Conservation (phyloP, 2,113 vertebrate genomes). For the Clarias gariepinus region DNA sequence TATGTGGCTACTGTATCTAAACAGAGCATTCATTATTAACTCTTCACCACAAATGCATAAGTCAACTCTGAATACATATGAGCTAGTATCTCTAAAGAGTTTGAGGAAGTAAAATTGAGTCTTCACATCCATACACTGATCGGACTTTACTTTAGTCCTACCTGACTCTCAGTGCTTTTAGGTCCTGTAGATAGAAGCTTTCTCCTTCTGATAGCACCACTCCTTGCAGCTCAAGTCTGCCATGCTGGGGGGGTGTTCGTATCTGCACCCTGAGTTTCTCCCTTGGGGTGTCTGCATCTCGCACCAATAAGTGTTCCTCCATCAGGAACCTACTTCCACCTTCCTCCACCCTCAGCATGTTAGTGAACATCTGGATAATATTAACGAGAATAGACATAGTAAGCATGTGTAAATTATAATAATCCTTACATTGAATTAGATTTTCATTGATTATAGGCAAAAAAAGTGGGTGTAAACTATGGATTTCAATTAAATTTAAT, state of each 20-base stretch:
- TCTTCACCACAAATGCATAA: background rate
- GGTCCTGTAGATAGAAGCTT: constrained; percentile 65
- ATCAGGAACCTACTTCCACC: constrained; percentile 64
- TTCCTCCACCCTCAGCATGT: constrained; percentile 72
- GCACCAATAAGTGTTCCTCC: constrained; percentile 70
- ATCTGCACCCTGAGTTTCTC: constrained; percentile 65
- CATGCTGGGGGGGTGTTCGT: constrained; percentile 54
- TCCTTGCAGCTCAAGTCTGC: constrained; percentile 64
- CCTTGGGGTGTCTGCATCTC: constrained; percentile 69
- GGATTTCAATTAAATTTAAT: background rate
- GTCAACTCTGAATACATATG: background rate
- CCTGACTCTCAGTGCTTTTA: constrained; percentile 64
- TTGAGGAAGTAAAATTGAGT: background rate
- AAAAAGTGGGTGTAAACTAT: background rate
- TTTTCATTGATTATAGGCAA: background rate
- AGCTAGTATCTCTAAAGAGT: background rate
- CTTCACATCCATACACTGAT: background rate
- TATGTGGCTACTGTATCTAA: background rate
- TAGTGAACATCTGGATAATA: constrained; percentile 71
- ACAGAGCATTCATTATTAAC: background rate
- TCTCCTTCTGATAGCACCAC: constrained; percentile 56
- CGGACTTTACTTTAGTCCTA: constrained; percentile 31
- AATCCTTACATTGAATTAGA: background rate
- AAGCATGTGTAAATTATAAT: background rate
- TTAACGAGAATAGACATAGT: background rate